These are phyloP conservation scores for Dexiosoma caninum DNA, from an alignment of 2,888 invertebrate genomes.

Conservation along the genomic window DNA sequence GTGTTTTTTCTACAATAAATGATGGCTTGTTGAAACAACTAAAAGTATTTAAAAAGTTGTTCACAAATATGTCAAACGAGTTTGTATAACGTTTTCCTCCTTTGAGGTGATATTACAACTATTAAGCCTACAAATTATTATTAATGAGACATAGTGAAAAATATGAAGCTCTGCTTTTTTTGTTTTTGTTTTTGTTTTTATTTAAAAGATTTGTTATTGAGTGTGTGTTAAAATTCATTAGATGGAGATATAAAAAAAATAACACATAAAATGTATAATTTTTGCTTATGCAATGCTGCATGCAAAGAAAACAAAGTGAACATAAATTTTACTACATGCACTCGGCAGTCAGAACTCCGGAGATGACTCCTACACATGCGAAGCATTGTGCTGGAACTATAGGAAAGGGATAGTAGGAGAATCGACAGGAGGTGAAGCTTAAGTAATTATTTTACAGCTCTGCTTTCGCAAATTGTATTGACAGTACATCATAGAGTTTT, in stretches of 20 bases:
- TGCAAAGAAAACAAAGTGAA: background rate
- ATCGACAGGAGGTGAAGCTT: too few species aligned
- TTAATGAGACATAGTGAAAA: slow-evolving; percentile 25
- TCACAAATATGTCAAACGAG: slow-evolving; percentile 46
- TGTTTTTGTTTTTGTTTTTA: too few species aligned
- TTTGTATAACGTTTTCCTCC: background rate
- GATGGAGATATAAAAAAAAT: too few species aligned
- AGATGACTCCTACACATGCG: too few species aligned
- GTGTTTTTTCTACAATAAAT: background rate
- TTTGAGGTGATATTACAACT: background rate
- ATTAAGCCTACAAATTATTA: slow-evolving; percentile 36
- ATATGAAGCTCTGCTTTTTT: background rate
- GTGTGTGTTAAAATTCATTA: background rate
- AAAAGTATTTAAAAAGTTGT: slow-evolving; percentile 34
- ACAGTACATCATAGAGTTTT: too few species aligned
- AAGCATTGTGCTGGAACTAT: too few species aligned
- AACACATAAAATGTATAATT: too few species aligned
- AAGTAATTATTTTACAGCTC: too few species aligned
- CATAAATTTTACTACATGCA: too few species aligned
- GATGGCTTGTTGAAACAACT: background rate
- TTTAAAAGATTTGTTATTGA: background rate
- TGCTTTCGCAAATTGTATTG: too few species aligned
- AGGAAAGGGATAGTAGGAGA: too few species aligned
- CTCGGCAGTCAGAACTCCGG: too few species aligned
- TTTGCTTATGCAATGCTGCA: background rate